These are phyloP conservation scores for Manis crassicaudata DNA, from an alignment of 2,797 vertebrate species.

Conservation along the genomic window DNA sequence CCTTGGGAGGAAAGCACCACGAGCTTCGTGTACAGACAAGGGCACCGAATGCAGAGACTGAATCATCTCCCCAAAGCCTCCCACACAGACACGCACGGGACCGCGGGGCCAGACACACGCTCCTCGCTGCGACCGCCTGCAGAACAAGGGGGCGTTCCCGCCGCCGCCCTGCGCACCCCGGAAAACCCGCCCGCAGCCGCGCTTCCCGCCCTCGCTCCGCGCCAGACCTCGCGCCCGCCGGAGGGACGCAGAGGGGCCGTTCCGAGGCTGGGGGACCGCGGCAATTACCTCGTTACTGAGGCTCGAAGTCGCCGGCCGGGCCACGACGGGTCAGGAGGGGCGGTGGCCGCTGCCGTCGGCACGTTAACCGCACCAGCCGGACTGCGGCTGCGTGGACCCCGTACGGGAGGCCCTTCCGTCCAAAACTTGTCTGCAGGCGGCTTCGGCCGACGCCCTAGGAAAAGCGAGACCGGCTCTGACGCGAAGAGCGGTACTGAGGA, in stretches of 20 bases:
- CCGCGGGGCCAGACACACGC: not conserved
- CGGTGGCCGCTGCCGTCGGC: accelerated
- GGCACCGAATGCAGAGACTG: not conserved
- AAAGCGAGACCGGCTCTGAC: accelerated
- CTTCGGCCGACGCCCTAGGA: accelerated
- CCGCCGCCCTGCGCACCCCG: not conserved
- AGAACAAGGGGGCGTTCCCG: too few relatives aligned
- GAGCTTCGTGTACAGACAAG: not conserved
- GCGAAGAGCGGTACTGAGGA: not conserved
- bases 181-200: accelerated
- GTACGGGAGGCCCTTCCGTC: not conserved
- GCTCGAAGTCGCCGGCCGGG: conserved; percentile 62
- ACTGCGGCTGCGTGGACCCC: not conserved
- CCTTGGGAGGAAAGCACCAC: accelerated
- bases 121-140: not conserved
- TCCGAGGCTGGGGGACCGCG: too few relatives aligned
- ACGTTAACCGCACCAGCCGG: accelerated
- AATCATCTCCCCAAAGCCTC: not conserved
- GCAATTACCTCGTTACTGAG: conserved; percentile 84
- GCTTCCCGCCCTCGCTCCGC: accelerated
- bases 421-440: not conserved
- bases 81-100: not conserved
- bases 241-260: too few relatives aligned
- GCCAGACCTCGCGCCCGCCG: too few relatives aligned
- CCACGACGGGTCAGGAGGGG: not conserved